Evolutionary conservation across 30 jellyfish, hydroid and myxozoan species (phyloP).

Genomic region (Aurelia coerulea): DNA sequence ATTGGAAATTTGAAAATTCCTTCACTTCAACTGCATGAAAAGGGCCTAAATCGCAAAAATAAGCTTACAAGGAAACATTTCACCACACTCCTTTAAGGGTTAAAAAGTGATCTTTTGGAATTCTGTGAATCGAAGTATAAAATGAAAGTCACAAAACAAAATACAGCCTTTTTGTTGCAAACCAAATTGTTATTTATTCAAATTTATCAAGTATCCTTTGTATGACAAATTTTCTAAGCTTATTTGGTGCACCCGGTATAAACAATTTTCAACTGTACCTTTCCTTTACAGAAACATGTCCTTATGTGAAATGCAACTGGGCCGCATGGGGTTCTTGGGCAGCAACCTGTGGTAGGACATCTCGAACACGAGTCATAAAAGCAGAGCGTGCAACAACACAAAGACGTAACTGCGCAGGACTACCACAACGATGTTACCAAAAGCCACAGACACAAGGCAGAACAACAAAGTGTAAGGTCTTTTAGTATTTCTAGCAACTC

Average conservation of each 20-base stretch:
- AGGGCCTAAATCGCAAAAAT: too few relatives aligned
- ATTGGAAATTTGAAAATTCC: too few relatives aligned
- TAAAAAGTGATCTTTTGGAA: too few relatives aligned
- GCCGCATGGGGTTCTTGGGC: conserved; percentile 81
- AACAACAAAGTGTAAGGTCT: conserved; percentile 43
- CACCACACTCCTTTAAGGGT: too few relatives aligned
- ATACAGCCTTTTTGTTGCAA: too few relatives aligned
- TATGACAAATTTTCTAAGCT: too few relatives aligned
- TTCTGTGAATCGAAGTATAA: too few relatives aligned
- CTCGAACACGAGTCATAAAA: conserved; percentile 31
- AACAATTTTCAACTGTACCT: background rate
- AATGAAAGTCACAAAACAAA: too few relatives aligned
- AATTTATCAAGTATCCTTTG: too few relatives aligned
- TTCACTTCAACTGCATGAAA: too few relatives aligned
- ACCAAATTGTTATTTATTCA: too few relatives aligned
- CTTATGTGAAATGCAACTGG: conserved; percentile 68
- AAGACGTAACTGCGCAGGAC: conserved; percentile 59
- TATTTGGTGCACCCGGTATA: background rate
- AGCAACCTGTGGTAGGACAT: conserved; percentile 71
- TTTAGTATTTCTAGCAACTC: background rate
- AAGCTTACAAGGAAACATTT: too few relatives aligned
- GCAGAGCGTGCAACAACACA: conserved; percentile 55
- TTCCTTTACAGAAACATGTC: conserved; percentile 48
- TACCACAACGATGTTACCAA: conserved; percentile 60
- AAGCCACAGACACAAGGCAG: conserved; percentile 54